Evolutionary conservation across 2,113 vertebrate genomes (phyloP), one percentile per base, ranked within the genome.

Genomic region (Oophaga pumilio): DNA sequence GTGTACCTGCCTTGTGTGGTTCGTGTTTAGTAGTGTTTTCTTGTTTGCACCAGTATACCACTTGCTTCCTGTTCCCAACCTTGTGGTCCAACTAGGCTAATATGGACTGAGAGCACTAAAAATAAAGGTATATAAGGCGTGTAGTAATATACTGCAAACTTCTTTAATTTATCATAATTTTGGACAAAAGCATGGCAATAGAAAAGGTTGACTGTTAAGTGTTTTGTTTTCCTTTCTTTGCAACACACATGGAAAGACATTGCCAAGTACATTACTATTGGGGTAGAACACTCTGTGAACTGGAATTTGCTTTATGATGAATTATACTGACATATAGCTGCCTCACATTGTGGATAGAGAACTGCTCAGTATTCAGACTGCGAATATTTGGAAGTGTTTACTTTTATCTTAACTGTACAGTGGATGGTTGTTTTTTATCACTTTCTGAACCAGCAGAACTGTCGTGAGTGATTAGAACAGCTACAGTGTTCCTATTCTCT

Each of bases 361-460:
- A 22, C 85, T 86, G 60, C 59, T 85, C 74, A 66, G 85, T 78
- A 86, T 78, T 49, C 85, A 52, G 33, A 53, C n/a, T 66, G 62
- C 49, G 52, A 53, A 13, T 28, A 52, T 15, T 78, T 56, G 14
- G n/a, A 85, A 28, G 84, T 86, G 85, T 86, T 78, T 86, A 56
- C 59, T 76, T 76, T 87, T 87, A 87, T 83, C 79, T 82, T 76
- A 76, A 52, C 53, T 74, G 86, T 87, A 87, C 86, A 83, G 68
- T 28, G 43, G 43, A 87, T 15, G 74, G 85, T 78, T 82, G 59
- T 52, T 84, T 84, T 66, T 83, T 82, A 82, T 87, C 71, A 64
- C 84, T 62, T 57, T 87, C 66, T 87, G 79, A n/a, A 64, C 76
- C 68, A 76, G 28, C 59, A 62, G 33, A 87, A 71, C 77, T 87